Evolutionary conservation across 1,140 invertebrate species (phyloP).

Genomic region (Prorops nasuta): DNA sequence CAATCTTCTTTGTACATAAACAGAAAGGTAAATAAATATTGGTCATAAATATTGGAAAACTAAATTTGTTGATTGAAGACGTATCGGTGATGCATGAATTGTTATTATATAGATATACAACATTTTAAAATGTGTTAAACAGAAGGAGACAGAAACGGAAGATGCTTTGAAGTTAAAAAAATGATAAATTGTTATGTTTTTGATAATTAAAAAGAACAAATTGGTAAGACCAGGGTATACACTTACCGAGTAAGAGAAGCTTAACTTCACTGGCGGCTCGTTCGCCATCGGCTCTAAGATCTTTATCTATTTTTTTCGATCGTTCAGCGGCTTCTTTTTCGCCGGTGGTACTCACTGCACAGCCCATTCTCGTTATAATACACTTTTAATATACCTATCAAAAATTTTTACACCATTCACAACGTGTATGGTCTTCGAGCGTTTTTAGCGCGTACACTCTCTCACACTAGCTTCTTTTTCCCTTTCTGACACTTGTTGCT

Average conservation of each 20-base stretch:
- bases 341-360: slow-evolving; percentile 74
- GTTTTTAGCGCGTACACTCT: background rate
- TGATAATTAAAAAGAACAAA: too few relatives aligned
- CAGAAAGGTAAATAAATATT: too few relatives aligned
- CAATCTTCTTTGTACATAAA: too few relatives aligned
- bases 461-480: background rate
- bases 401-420: slow-evolving; percentile 1
- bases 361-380: slow-evolving; percentile 71
- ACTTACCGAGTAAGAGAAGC: slow-evolving; percentile 78
- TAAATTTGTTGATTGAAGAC: too few relatives aligned
- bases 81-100: too few relatives aligned
- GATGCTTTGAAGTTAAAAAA: too few relatives aligned
- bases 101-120: too few relatives aligned
- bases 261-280: slow-evolving; percentile 85
- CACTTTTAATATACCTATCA: background rate
- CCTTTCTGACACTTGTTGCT: slow-evolving; percentile 50
- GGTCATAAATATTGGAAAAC: too few relatives aligned
- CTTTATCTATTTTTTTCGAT: slow-evolving; percentile 87
- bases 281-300: slow-evolving; percentile 80
- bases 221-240: too few relatives aligned
- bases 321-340: slow-evolving; percentile 81
- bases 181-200: too few relatives aligned
- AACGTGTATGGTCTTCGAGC: slow-evolving; percentile 1
- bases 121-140: too few relatives aligned
- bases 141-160: too few relatives aligned